phyloP scores from a whole-genome alignment of 1,140 invertebrate genomes.

The Euwallacea fornicatus region DNA sequence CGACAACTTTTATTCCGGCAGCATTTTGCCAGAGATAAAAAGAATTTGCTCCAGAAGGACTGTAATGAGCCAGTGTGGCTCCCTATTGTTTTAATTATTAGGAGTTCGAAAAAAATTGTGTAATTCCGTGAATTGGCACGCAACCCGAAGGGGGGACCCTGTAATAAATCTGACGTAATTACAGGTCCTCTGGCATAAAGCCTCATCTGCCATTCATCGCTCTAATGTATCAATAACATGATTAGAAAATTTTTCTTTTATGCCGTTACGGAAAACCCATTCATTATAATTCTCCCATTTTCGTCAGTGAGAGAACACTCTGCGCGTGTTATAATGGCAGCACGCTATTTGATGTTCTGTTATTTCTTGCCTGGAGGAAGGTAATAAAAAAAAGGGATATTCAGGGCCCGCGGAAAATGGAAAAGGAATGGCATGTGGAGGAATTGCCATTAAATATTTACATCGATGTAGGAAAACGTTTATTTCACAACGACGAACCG shows the following conservation, averaged over 20 bases:
- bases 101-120: too few relatives aligned
- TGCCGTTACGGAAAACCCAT: constrained; percentile 23
- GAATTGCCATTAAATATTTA: constrained; percentile 32
- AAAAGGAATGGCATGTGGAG: constrained; percentile 17
- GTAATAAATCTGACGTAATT: too few relatives aligned
- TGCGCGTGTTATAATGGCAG: constrained; percentile 21
- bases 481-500: not conserved
- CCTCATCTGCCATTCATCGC: too few relatives aligned
- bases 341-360: constrained; percentile 32
- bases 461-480: not conserved
- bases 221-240: constrained; percentile 8
- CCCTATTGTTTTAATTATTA: not conserved
- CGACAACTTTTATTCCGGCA: constrained; percentile 21
- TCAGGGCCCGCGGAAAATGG: constrained; percentile 21
- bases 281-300: constrained; percentile 24
- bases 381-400: constrained; percentile 25
- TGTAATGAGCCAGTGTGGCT: constrained; percentile 9
- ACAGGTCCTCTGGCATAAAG: too few relatives aligned
- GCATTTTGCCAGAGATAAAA: constrained; percentile 12
- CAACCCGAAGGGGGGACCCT: too few relatives aligned
- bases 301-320: constrained; percentile 5
- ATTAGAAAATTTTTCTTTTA: constrained; percentile 24
- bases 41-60: constrained; percentile 14
- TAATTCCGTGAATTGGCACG: too few relatives aligned
- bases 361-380: constrained; percentile 21